A percentile compares a stretch with the other conserved stretches of the same genome.
phyloP scores from a whole-genome alignment of 2,797 vertebrate genomes.

The Sciurus vulgaris region DNA sequence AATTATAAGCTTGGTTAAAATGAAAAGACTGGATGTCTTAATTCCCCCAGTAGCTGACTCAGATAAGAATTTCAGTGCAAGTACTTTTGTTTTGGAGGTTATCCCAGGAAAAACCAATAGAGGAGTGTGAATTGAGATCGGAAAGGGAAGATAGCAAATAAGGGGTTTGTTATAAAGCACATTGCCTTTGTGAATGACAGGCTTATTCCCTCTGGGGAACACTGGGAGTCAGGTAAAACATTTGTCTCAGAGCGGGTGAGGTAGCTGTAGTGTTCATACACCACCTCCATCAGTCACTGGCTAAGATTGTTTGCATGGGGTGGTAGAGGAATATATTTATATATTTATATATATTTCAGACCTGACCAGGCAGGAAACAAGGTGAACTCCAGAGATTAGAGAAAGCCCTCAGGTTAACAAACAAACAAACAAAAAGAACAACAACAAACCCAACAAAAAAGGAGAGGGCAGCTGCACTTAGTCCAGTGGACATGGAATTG shows the following conservation, averaged over 20 bases:
- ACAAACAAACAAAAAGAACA: background rate
- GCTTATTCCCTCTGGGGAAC: background rate
- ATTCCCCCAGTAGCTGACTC: background rate
- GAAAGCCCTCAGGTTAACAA: background rate
- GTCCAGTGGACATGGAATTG: background rate
- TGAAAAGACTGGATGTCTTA: slow-evolving; percentile 22
- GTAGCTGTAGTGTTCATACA: background rate
- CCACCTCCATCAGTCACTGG: background rate
- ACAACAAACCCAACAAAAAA: background rate
- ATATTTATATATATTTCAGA: background rate
- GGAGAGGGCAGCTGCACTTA: background rate
- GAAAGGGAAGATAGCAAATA: slow-evolving; percentile 19
- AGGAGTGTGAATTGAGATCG: background rate
- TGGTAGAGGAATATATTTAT: background rate
- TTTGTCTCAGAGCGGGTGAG: background rate
- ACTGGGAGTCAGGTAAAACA: background rate
- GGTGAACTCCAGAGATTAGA: slow-evolving; percentile 5
- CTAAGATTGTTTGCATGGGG: background rate
- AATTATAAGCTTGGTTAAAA: slow-evolving; percentile 31
- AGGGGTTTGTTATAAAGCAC: background rate
- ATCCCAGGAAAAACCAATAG: background rate
- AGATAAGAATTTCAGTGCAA: slow-evolving; percentile 6
- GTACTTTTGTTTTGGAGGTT: slow-evolving; percentile 32
- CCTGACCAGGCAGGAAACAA: background rate
- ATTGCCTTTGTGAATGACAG: background rate